Evolutionary conservation across 2,888 invertebrate species (phyloP).

Genomic region (Nomada flava): DNA sequence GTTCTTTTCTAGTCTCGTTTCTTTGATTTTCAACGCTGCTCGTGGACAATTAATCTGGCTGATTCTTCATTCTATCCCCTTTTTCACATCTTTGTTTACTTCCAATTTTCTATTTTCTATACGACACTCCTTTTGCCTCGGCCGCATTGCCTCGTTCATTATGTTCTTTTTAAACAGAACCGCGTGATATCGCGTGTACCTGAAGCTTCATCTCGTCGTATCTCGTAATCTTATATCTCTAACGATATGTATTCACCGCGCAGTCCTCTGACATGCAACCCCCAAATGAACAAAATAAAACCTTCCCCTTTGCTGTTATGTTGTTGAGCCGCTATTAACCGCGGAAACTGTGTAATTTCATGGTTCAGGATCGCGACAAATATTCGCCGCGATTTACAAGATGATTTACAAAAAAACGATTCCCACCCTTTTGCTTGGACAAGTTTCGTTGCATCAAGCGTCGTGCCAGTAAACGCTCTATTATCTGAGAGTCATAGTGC

Average conservation of each 20-base stretch:
- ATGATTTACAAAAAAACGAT: neutral
- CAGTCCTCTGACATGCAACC: constrained; percentile 14
- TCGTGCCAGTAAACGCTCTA: neutral
- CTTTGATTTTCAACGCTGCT: neutral
- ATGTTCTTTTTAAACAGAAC: constrained; percentile 19
- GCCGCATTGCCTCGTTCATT: neutral
- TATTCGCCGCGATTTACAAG: neutral
- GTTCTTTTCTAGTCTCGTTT: constrained; percentile 18
- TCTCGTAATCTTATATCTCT: constrained; percentile 49
- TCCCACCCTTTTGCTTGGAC: neutral
- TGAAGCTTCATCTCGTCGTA: constrained; percentile 22
- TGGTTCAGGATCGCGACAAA: neutral
- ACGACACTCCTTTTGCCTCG: neutral
- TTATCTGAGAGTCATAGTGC: neutral
- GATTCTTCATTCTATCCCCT: neutral
- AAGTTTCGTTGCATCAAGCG: neutral
- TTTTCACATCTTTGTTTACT: too few relatives aligned
- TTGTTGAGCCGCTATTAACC: neutral
- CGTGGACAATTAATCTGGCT: constrained; percentile 5
- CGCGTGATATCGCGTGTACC: constrained; percentile 40
- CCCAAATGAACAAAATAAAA: constrained; percentile 38
- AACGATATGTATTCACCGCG: constrained; percentile 20
- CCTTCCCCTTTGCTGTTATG: neutral
- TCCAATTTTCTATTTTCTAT: neutral
- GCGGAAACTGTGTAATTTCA: neutral